Base-by-base conservation (phyloP, 2,888 invertebrate species). In the Argyresthia goedartella region DNA sequence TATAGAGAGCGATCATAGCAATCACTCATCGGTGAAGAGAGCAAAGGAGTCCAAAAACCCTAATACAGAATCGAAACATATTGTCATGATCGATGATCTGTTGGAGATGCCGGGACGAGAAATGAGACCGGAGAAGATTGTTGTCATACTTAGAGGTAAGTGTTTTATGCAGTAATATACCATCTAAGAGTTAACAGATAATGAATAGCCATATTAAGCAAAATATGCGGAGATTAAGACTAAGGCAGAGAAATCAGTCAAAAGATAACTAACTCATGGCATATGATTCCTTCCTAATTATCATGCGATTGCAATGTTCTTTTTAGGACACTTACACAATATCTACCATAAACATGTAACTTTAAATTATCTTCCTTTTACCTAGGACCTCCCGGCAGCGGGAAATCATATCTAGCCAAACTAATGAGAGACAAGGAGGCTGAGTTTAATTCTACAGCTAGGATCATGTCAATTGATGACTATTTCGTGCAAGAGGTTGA, bases 381-480 rank as follows among this genome's bases (percentile, higher is more conserved):
- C 66, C 50, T 55, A 87, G 87, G 98, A 4, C 92, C 95, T 13
- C 97, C 98, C 0, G 98, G 98, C 9, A 94, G 97, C 75, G 98
- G 98, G 41, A 98, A 98, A 82, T 95, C 96, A 8, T 94, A 93
- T 76, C 88, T 96, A 55, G 95, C 96, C 0, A 95, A 95, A 80
- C 81, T 96, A 55, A 95, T 97, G 59, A 95, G 97, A 71, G 92
- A 92, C 54, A 90, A 89, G 67, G 92, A 92, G 88, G 90, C 95
- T 0, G 94, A 95, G 71, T 91, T 93, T 79, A 96, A 96, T 6
- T 92, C 93, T 53, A 93, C 95, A n/a, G 96, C 95, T 0, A 89
- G 98, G 60, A 95, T 98, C 66, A 88, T 98, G 67, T 96, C 96
- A 55, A 90, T 98, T 55, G 98, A 98, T 74, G 98, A 98, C 80